These are phyloP conservation scores for Dryadula phaetusa DNA, from an alignment of 2,888 invertebrate species.

Conservation along the genomic window DNA sequence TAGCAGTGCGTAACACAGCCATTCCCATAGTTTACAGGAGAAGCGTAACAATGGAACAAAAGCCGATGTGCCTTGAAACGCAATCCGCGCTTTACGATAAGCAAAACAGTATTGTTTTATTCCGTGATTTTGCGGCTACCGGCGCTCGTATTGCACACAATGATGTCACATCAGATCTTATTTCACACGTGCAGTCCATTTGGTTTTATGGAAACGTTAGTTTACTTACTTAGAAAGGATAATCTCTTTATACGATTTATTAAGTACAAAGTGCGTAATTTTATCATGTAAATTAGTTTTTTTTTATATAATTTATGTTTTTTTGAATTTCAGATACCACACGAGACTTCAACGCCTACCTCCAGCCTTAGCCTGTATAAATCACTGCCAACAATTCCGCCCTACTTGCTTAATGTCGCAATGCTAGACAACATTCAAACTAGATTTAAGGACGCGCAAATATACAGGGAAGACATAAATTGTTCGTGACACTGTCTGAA, in stretches of 20 bases:
- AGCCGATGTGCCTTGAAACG: slow-evolving; percentile 58
- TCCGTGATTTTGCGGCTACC: slow-evolving; percentile 54
- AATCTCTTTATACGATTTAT: neutral
- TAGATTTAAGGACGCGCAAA: slow-evolving; percentile 61
- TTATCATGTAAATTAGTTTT: neutral
- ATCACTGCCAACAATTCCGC: slow-evolving; percentile 81
- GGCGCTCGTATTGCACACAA: slow-evolving; percentile 54
- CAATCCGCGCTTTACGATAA: slow-evolving; percentile 54
- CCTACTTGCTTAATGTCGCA: slow-evolving; percentile 75
- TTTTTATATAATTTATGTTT: slow-evolving; percentile 34
- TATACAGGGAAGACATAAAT: slow-evolving; percentile 55
- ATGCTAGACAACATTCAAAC: slow-evolving; percentile 72
- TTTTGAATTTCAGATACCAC: slow-evolving; percentile 67
- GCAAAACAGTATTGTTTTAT: slow-evolving; percentile 71
- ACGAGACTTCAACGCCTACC: slow-evolving; percentile 57
- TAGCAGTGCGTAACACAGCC: slow-evolving; percentile 47
- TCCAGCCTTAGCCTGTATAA: slow-evolving; percentile 68
- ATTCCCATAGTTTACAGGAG: slow-evolving; percentile 57
- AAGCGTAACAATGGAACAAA: slow-evolving; percentile 72
- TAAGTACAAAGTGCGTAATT: neutral
- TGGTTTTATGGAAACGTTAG: slow-evolving; percentile 22
- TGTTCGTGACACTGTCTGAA: slow-evolving; percentile 68
- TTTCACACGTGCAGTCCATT: slow-evolving; percentile 47
- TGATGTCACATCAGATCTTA: slow-evolving; percentile 49
- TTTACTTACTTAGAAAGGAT: slow-evolving; percentile 22